Conservation (phyloP, 92 coral and sea anemone genomes). For the Meandrina meandrites region DNA sequence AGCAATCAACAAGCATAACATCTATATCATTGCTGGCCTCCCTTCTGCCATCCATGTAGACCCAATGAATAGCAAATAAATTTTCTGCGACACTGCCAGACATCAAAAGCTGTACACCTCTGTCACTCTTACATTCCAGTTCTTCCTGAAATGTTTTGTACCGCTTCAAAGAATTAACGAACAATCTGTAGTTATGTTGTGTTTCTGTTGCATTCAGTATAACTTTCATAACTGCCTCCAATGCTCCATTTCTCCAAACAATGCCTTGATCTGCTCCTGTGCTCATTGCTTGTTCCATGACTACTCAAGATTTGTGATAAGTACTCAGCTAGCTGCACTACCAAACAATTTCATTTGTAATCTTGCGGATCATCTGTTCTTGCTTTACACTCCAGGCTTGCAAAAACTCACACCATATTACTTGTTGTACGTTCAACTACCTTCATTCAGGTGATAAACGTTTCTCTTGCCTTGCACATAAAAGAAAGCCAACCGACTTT, state of each 20-base stretch:
- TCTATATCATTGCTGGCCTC: conserved; percentile 57
- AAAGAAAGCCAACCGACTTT: too few species aligned
- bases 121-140: conserved; percentile 38
- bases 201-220: conserved; percentile 57
- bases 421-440: neutral
- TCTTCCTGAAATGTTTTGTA: conserved; percentile 56
- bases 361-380: neutral
- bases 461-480: neutral
- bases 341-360: neutral
- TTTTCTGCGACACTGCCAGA: conserved; percentile 56
- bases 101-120: conserved; percentile 47
- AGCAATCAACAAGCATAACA: conserved; percentile 56
- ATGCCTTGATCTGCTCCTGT: neutral
- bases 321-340: neutral
- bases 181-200: conserved; percentile 42
- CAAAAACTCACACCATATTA: neutral
- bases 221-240: conserved; percentile 41
- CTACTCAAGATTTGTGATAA: neutral
- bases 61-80: conserved; percentile 59
- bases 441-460: neutral
- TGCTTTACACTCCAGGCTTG: neutral
- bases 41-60: conserved; percentile 49
- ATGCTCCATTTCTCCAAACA: conserved; percentile 53
- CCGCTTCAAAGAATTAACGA: conserved; percentile 43
- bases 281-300: conserved; percentile 19